These are phyloP conservation scores for Gambusia affinis DNA, from an alignment of 2,113 vertebrate genomes.

Conservation along the genomic window DNA sequence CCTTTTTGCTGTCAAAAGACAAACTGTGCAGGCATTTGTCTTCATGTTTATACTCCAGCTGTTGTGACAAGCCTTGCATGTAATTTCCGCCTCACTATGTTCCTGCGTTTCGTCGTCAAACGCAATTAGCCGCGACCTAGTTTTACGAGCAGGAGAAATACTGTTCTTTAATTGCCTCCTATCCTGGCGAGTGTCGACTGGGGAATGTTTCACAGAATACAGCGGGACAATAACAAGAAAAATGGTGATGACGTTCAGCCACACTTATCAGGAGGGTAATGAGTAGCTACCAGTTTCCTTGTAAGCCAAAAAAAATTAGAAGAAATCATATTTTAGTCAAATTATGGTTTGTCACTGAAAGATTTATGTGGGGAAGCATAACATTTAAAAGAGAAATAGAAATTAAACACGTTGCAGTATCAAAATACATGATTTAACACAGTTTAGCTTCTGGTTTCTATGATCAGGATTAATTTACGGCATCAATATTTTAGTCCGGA, in stretches of 20 bases:
- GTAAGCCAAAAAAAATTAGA: not conserved
- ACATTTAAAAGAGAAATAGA: slow-evolving; percentile 24
- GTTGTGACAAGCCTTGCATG: slow-evolving; percentile 49
- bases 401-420: not conserved
- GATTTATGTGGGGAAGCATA: slow-evolving; percentile 24
- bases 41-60: slow-evolving; percentile 55
- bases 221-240: slow-evolving; percentile 37
- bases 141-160: slow-evolving; percentile 54
- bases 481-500: too few species aligned
- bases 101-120: slow-evolving; percentile 53
- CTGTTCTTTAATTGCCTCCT: slow-evolving; percentile 65
- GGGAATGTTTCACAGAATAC: slow-evolving; percentile 34
- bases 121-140: slow-evolving; percentile 69
- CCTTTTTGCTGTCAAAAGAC: not conserved
- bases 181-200: slow-evolving; percentile 46
- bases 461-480: too few species aligned
- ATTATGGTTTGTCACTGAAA: slow-evolving; percentile 33
- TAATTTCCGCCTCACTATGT: slow-evolving; percentile 47
- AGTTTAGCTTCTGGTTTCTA: not conserved
- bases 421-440: not conserved
- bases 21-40: slow-evolving; percentile 29
- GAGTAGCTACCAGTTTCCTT: slow-evolving; percentile 51
- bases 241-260: slow-evolving; percentile 43
- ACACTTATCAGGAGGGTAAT: slow-evolving; percentile 57
- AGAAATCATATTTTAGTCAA: slow-evolving; percentile 35